phyloP scores from a whole-genome alignment of 2,797 vertebrate genomes.

The Aselliscus stoliczkanus region DNA sequence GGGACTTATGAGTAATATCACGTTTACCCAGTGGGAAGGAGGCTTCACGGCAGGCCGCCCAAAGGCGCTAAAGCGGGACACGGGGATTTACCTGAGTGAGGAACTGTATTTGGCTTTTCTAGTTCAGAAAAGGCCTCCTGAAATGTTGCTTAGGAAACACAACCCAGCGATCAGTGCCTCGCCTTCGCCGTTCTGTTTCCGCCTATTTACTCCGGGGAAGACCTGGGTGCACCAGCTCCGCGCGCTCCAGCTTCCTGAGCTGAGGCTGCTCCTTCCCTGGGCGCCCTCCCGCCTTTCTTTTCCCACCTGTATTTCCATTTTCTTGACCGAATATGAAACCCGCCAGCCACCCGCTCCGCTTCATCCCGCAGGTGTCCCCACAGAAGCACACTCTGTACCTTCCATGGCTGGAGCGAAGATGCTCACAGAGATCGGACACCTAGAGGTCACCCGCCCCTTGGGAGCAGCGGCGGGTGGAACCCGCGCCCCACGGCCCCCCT shows the following conservation, averaged over 20 bases:
- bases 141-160: not conserved
- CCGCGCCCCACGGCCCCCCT: fast-evolving
- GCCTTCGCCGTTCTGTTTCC: not conserved
- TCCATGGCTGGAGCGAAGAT: not conserved
- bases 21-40: not conserved
- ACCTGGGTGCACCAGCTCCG: fast-evolving
- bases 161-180: not conserved
- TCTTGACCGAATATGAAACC: not conserved
- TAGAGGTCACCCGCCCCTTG: not conserved
- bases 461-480: not conserved
- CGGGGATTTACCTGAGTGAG: no score
- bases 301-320: not conserved
- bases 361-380: not conserved
- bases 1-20: not conserved
- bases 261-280: not conserved
- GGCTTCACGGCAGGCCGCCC: not conserved
- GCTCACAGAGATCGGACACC: not conserved
- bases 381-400: not conserved
- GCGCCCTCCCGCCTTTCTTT: not conserved
- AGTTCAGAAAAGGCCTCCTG: not conserved
- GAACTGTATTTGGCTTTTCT: not conserved
- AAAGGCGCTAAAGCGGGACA: not conserved
- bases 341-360: not conserved
- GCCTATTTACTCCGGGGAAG: fast-evolving
- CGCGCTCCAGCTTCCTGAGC: not conserved